Percentiles rank a stretch among this genome's conserved stretches.
These are phyloP conservation scores for Macrochelys suwanniensis DNA, from an alignment of 2,797 vertebrate species.

Conservation along the genomic window DNA sequence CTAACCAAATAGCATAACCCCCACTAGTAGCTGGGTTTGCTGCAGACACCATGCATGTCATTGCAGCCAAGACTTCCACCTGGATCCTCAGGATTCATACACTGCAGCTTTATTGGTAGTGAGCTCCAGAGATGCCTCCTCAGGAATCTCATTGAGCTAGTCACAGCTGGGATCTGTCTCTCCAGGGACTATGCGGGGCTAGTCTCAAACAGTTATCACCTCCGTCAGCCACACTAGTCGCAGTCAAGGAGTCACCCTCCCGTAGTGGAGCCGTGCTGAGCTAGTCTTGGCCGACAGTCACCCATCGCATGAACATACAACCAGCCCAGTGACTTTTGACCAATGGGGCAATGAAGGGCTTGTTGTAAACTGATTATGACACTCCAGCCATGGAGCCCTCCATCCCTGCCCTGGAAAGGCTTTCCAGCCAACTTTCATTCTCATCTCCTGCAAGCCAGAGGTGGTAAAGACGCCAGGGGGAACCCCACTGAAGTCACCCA, in stretches of 20 bases:
- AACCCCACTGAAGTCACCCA: not conserved
- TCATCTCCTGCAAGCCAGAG: not conserved
- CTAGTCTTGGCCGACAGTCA: too few relatives aligned
- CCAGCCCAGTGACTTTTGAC: too few relatives aligned
- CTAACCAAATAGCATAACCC: not conserved
- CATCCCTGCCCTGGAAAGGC: not conserved
- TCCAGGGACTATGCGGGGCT: not conserved
- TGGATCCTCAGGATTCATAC: not conserved
- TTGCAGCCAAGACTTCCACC: not conserved
- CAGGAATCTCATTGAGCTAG: not conserved
- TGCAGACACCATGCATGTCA: not conserved
- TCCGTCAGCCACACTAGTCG: too few relatives aligned
- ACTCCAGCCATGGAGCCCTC: not conserved
- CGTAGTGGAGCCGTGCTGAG: too few relatives aligned
- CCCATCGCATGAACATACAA: too few relatives aligned
- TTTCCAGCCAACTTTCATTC: not conserved
- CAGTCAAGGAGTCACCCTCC: too few relatives aligned
- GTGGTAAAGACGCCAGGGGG: not conserved
- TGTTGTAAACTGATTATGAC: not conserved
- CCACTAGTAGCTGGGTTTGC: not conserved
- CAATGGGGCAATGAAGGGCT: not conserved
- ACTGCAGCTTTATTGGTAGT: not conserved
- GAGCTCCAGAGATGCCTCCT: not conserved
- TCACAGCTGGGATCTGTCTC: not conserved
- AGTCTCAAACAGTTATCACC: not conserved